Percentiles rank a stretch among this genome's conserved stretches.
Conservation (phyloP, 2,113 vertebrate species). For the Mobula hypostoma region DNA sequence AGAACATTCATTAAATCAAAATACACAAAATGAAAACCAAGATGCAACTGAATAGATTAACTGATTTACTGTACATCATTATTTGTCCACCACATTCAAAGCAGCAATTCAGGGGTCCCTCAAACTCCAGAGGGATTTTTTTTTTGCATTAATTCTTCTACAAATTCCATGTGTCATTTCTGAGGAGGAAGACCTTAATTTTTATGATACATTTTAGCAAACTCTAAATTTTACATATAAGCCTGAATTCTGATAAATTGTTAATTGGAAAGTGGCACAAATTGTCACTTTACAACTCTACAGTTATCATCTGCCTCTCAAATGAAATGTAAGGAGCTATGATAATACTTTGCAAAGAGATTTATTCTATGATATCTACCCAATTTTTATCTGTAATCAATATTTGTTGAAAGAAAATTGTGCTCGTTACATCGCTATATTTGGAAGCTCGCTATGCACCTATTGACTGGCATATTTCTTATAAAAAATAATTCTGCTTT, state of each 20-base stretch:
- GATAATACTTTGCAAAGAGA: too few relatives aligned
- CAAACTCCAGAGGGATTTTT: background rate
- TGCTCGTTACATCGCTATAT: too few relatives aligned
- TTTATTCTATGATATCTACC: too few relatives aligned
- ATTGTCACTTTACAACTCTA: too few relatives aligned
- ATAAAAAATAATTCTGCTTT: too few relatives aligned
- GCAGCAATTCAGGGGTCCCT: background rate
- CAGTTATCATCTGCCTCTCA: too few relatives aligned
- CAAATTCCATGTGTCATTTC: background rate
- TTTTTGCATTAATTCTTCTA: background rate
- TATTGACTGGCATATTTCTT: too few relatives aligned
- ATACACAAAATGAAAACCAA: background rate
- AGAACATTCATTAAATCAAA: background rate
- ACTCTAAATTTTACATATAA: background rate
- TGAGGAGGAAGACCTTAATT: background rate
- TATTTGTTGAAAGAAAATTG: too few relatives aligned
- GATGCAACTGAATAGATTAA: background rate
- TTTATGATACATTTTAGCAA: background rate
- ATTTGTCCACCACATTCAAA: background rate
- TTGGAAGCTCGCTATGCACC: too few relatives aligned
- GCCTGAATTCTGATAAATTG: background rate
- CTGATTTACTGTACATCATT: background rate
- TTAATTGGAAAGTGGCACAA: background rate
- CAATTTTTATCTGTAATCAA: too few relatives aligned
- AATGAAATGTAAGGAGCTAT: too few relatives aligned